phyloP scores from a whole-genome alignment of 2,888 invertebrate genomes.

The Dicycla oo region DNA sequence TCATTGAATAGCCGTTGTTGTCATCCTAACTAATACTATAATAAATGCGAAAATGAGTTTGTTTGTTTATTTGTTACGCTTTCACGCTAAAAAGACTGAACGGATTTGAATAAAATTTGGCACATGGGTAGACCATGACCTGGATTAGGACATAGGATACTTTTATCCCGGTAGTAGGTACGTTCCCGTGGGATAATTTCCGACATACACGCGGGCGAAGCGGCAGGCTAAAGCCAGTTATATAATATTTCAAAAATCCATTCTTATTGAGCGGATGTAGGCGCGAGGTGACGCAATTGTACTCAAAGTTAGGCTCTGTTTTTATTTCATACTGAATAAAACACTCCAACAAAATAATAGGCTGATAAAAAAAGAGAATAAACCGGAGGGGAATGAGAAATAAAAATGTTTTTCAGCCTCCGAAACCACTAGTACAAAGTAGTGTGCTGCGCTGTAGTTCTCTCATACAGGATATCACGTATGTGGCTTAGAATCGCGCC shows the following conservation, averaged over 20 bases:
- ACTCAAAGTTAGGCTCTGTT: slow-evolving; percentile 19
- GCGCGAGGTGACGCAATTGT: not conserved
- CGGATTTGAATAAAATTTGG: too few species aligned
- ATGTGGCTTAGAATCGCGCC: slow-evolving; percentile 67
- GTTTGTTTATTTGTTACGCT: too few species aligned
- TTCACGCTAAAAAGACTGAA: too few species aligned
- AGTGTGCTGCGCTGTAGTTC: slow-evolving; percentile 61
- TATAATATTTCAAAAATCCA: not conserved
- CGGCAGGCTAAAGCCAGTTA: too few species aligned
- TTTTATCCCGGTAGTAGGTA: too few species aligned
- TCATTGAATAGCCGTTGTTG: not conserved
- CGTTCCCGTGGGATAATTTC: too few species aligned
- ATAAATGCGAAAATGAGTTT: too few species aligned
- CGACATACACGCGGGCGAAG: too few species aligned
- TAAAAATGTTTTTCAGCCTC: slow-evolving; percentile 61
- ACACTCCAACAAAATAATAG: slow-evolving; percentile 47
- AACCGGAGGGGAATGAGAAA: slow-evolving; percentile 48
- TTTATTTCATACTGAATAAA: slow-evolving; percentile 22
- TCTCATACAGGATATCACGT: slow-evolving; percentile 63
- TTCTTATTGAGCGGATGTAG: slow-evolving; percentile 4
- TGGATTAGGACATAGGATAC: too few species aligned
- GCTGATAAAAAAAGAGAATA: slow-evolving; percentile 42
- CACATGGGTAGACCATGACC: too few species aligned
- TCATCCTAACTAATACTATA: too few species aligned
- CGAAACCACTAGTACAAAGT: slow-evolving; percentile 64